Evolutionary conservation across 30 jellyfish, hydroid and myxozoan species (phyloP).

Genomic region (Hydractinia symbiolongicarpus): DNA sequence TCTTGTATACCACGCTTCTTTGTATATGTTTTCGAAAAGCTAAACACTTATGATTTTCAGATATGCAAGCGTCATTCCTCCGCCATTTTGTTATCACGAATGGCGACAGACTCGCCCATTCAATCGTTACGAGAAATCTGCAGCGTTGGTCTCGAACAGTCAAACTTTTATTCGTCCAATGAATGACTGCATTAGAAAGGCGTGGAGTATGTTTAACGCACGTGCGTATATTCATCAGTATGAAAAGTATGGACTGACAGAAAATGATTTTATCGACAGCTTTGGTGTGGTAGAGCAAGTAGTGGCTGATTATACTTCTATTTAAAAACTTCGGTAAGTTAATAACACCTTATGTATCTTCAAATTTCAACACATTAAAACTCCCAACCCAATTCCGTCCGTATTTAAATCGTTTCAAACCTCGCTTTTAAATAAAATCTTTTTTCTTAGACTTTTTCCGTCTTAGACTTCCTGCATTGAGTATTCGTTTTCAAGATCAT

Average conservation of each 20-base stretch:
- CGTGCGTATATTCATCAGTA: constrained; percentile 94
- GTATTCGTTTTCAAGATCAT: no score
- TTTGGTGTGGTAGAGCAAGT: constrained; percentile 85
- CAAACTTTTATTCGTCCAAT: constrained; percentile 73
- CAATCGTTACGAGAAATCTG: constrained; percentile 75
- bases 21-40: neutral
- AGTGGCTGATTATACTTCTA: constrained; percentile 43
- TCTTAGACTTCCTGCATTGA: no score
- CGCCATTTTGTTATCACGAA: constrained; percentile 22
- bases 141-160: constrained; percentile 78
- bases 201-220: constrained; percentile 91
- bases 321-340: neutral
- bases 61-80: constrained; percentile 23
- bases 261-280: constrained; percentile 87
- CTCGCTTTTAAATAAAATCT: no score
- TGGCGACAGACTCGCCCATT: constrained; percentile 77
- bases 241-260: constrained; percentile 72
- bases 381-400: no score
- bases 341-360: no score
- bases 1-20: neutral
- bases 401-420: no score
- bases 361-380: no score
- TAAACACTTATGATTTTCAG: neutral
- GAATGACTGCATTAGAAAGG: constrained; percentile 51
- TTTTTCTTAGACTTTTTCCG: no score